Base-by-base conservation (phyloP, 2,888 invertebrate species). In the Leptogaster cylindrica region DNA sequence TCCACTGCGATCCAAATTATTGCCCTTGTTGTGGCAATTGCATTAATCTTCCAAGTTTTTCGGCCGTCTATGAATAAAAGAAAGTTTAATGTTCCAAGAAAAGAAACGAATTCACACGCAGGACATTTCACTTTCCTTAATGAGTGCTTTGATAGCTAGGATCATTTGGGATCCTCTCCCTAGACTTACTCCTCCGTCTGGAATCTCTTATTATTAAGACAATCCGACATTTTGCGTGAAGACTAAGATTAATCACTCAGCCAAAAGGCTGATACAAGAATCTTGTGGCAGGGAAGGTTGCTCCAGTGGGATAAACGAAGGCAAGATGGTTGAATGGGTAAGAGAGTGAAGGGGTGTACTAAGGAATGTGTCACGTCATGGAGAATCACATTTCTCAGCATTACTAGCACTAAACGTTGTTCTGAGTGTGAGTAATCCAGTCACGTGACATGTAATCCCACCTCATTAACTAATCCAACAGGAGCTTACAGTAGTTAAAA, bases 391-490 rank as follows among this genome's bases (percentile, higher is more conserved):
- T 36, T 58, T 58, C 58, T 58, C 58, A 58, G 58, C 58, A 58
- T 58, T 58, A 58, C 58, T 36, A 28, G 58, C 58, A 58, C 39
- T 58, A 39, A 58, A 39, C 58, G 58, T 58, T 39, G 58, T 25
- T 41, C 31, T 16, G 31, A 39, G 58, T 58, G 58, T 63, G 63
- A 44, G 61, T 66, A 68, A 68, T 66, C 68, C 65, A 68, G 68
- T 68, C 68, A 68, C 68, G 68, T 68, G 68, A 68, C 66, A 68
- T 68, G 68, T 68, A 68, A 68, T 68, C 68, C 68, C 41, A 51
- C 63, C 68, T 68, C 68, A 68, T 68, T 68, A 66, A 68, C 65
- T 68, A 68, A 66, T 68, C 68, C 68, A 63, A 68, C 61, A 50
- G 61, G 68, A 61, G 68, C 68, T 68, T 68, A 66, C 61, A 68